Base-by-base conservation (phyloP, 2,113 vertebrate genomes). In the Dicerorhinus sumatrensis region DNA sequence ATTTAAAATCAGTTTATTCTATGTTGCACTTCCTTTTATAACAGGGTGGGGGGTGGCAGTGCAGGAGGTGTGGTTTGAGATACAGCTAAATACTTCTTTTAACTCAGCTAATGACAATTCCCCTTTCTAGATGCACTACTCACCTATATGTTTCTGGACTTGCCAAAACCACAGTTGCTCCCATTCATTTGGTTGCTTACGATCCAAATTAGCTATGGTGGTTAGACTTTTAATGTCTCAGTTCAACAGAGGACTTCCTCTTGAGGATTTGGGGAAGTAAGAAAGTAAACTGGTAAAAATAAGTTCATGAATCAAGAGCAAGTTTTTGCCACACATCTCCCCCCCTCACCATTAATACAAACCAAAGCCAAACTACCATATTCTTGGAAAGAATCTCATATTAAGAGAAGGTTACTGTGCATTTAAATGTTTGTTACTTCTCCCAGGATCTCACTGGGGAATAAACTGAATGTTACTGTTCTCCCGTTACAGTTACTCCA, bases 271-370 rank as follows among this genome's bases (percentile, higher is more conserved):
- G 79, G 58, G n/a, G 56, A 95, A 96, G 76, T 25, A 62, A 94
- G 46, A 93, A 94, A 96, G 60, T 31, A 92, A 94, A 48, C 46
- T 48, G 48, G 51, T 75, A 92, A 89, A 95, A 75, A 81, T 33
- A 91, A 96, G 65, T 70, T 56, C 33, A 17, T 9, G n/a, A 90
- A 8, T 62, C 75, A 83, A n/a, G 73, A 54, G 18, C 62, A 92
- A 83, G 65, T 85, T 89, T 73, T 81, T 87, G 87, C 42, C 48
- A 83, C 4, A 4, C 16, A 54, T 5, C 18, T 42, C 20, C 7
- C 11, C 8, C 18, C 39, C 8, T 33, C 6, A 39, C 21, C 29
- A 83, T n/a, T 58, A 65, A 69, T n/a, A 94, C 42, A 93, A 94
- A 95, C 36, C 39, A 80, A 94, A 91, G 75, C 17, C 75, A 88